Evolutionary conservation across 1,140 invertebrate species (phyloP).

Genomic region (Oreohelix idahoensis): DNA sequence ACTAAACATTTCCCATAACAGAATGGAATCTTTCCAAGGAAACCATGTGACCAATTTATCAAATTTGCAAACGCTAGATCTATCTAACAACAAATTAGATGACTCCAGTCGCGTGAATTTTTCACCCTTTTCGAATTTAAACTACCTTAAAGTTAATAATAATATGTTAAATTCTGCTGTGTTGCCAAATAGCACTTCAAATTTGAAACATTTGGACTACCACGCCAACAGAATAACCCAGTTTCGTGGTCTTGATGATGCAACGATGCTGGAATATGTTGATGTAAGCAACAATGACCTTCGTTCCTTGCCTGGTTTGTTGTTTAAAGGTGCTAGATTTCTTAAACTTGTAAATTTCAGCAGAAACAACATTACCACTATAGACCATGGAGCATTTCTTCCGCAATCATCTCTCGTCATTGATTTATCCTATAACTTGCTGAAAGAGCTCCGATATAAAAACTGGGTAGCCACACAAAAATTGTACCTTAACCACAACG

Average conservation of each 20-base stretch:
- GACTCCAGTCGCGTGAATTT: conserved; percentile 42
- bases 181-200: conserved; percentile 42
- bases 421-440: conserved; percentile 63
- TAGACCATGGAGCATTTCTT: conserved; percentile 54
- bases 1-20: conserved; percentile 58
- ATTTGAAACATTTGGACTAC: conserved; percentile 50
- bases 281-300: conserved; percentile 59
- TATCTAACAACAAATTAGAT: conserved; percentile 57
- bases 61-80: conserved; percentile 49
- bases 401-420: conserved; percentile 53
- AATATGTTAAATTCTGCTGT: conserved; percentile 51
- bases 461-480: conserved; percentile 54
- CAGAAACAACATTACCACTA: conserved; percentile 52
- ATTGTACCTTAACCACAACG: conserved; percentile 53
- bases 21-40: conserved; percentile 38
- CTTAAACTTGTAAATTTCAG: conserved; percentile 59
- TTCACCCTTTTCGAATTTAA: conserved; percentile 41
- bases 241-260: conserved; percentile 42
- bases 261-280: conserved; percentile 49
- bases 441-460: conserved; percentile 47
- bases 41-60: conserved; percentile 20
- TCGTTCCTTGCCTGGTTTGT: conserved; percentile 42
- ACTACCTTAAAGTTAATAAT: conserved; percentile 56
- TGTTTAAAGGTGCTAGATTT: conserved; percentile 51
- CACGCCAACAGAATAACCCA: conserved; percentile 53